phyloP scores from a whole-genome alignment of 30 jellyfish, hydroid and myxozoan species.

The Turritopsis rubra region DNA sequence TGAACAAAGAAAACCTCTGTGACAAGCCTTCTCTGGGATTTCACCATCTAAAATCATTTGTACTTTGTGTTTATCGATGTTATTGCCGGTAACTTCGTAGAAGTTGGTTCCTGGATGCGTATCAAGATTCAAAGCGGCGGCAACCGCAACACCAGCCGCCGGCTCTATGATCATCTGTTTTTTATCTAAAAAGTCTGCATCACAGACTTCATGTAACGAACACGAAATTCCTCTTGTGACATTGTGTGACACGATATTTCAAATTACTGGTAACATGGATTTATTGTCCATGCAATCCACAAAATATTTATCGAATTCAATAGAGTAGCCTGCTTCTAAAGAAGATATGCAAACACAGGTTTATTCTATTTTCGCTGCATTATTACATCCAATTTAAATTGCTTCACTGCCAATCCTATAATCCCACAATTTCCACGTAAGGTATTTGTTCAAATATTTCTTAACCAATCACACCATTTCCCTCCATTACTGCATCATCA shows the following conservation, averaged over 20 bases:
- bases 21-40: neutral
- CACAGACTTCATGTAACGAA: neutral
- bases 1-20: neutral
- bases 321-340: neutral
- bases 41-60: neutral
- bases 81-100: neutral
- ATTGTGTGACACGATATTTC: neutral
- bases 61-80: neutral
- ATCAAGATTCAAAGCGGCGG: neutral
- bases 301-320: neutral
- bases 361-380: neutral
- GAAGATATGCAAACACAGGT: neutral
- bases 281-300: neutral
- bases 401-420: conserved; percentile 7
- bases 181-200: neutral
- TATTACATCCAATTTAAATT: neutral
- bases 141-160: conserved; percentile 3
- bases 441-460: conserved; percentile 11
- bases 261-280: neutral
- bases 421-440: neutral
- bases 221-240: neutral
- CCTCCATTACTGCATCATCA: neutral
- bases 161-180: neutral
- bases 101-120: neutral
- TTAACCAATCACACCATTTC: conserved; percentile 11